Evolutionary conservation across 2,888 invertebrate species (phyloP).

Genomic region (Altica lythri): DNA sequence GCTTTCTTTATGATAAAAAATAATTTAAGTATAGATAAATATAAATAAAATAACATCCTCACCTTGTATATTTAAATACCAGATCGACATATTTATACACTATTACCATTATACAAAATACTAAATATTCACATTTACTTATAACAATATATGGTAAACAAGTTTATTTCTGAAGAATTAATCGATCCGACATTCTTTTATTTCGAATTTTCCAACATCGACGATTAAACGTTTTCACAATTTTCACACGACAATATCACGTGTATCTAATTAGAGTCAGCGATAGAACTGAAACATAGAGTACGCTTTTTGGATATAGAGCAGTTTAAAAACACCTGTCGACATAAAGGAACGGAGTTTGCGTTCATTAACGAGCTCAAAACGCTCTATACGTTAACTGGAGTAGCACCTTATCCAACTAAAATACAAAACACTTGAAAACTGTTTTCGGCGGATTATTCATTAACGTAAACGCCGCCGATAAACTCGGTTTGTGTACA

Average conservation of each 20-base stretch:
- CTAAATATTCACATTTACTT: too few species aligned
- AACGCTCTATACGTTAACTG: not conserved
- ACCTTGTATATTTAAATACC: constrained; percentile 1
- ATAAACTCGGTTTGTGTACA: constrained; percentile 1
- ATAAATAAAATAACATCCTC: not conserved
- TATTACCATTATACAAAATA: too few species aligned
- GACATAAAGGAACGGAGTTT: not conserved
- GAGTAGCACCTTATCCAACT: not conserved
- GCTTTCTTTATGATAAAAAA: not conserved
- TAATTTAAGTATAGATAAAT: not conserved
- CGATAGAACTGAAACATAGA: constrained; percentile 6
- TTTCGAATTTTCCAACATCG: not conserved
- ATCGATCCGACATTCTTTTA: too few species aligned
- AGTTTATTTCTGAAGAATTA: too few species aligned
- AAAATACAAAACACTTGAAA: constrained; percentile 4
- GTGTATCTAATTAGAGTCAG: constrained; percentile 5
- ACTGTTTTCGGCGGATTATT: not conserved
- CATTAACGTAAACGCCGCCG: not conserved
- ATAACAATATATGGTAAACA: too few species aligned
- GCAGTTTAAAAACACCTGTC: constrained; percentile 15
- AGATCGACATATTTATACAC: not conserved
- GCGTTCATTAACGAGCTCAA: not conserved
- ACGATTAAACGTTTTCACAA: not conserved
- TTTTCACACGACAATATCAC: not conserved
- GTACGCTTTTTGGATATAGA: constrained; percentile 5